phyloP scores from a whole-genome alignment of 2,888 invertebrate species.

The Mamestra brassicae region DNA sequence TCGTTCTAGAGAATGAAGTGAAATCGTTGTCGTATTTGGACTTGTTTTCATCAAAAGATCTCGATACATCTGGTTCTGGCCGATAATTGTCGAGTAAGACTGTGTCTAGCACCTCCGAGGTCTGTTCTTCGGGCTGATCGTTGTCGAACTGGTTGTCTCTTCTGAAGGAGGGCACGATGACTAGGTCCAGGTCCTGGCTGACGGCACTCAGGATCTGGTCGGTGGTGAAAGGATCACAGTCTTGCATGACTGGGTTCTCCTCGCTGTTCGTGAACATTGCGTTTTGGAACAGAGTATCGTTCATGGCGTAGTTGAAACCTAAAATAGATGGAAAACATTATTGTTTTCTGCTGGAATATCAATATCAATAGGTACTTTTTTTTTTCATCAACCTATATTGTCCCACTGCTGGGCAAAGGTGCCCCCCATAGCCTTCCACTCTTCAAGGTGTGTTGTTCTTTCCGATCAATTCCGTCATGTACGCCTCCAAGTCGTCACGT shows the following conservation, averaged over 20 bases:
- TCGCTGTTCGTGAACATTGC: slow-evolving; percentile 32
- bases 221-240: slow-evolving; percentile 44
- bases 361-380: too few relatives aligned
- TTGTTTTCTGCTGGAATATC: not conserved
- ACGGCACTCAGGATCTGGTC: slow-evolving; percentile 54
- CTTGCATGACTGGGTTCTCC: slow-evolving; percentile 20
- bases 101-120: slow-evolving; percentile 31
- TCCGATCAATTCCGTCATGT: too few relatives aligned
- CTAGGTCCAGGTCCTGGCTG: slow-evolving; percentile 41
- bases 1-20: slow-evolving; percentile 11
- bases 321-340: not conserved
- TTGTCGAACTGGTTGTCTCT: slow-evolving; percentile 1
- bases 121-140: slow-evolving; percentile 15
- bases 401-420: too few relatives aligned
- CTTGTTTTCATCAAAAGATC: slow-evolving; percentile 33
- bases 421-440: too few relatives aligned
- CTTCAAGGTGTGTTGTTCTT: too few relatives aligned
- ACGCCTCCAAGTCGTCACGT: too few relatives aligned
- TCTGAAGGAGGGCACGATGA: slow-evolving; percentile 39
- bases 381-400: too few relatives aligned
- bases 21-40: slow-evolving; percentile 45
- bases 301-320: slow-evolving; percentile 60
- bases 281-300: slow-evolving; percentile 46
- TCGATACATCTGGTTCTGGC: slow-evolving; percentile 31
- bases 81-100: slow-evolving; percentile 27